Evolutionary conservation across 2,113 vertebrate genomes (phyloP).

Genomic region (Boleophthalmus pectinirostris): DNA sequence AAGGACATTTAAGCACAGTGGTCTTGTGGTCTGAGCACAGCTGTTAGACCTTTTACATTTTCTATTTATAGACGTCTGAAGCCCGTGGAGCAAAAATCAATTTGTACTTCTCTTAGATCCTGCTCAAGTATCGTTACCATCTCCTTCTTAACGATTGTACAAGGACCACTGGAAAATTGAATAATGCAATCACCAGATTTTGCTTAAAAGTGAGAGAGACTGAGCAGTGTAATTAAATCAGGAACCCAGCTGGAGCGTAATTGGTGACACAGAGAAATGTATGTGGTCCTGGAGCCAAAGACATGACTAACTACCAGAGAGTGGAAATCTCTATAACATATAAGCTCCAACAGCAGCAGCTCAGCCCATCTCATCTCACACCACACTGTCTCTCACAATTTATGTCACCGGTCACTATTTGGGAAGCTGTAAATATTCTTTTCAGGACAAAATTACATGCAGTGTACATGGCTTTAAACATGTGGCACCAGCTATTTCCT

Average conservation of each 20-base stretch:
- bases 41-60: not conserved
- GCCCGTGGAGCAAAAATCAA: not conserved
- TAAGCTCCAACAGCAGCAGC: constrained; percentile 13
- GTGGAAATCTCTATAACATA: constrained; percentile 61
- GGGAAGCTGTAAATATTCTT: not conserved
- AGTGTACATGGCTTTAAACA: not conserved
- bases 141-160: constrained; percentile 7
- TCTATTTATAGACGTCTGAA: not conserved
- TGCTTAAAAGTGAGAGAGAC: constrained; percentile 40
- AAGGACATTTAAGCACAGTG: not conserved
- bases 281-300: constrained; percentile 41
- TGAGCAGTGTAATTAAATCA: constrained; percentile 38
- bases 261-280: constrained; percentile 31
- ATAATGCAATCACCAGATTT: constrained; percentile 44
- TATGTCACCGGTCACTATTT: not conserved
- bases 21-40: not conserved
- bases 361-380: not conserved
- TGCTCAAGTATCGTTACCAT: not conserved
- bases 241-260: constrained; percentile 35
- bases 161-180: constrained; percentile 31
- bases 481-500: not conserved
- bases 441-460: not conserved
- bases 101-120: constrained; percentile 5
- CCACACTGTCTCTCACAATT: not conserved
- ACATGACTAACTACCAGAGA: constrained; percentile 63